phyloP scores from a whole-genome alignment of 2,113 vertebrate genomes.

The Pleuronectes platessa region DNA sequence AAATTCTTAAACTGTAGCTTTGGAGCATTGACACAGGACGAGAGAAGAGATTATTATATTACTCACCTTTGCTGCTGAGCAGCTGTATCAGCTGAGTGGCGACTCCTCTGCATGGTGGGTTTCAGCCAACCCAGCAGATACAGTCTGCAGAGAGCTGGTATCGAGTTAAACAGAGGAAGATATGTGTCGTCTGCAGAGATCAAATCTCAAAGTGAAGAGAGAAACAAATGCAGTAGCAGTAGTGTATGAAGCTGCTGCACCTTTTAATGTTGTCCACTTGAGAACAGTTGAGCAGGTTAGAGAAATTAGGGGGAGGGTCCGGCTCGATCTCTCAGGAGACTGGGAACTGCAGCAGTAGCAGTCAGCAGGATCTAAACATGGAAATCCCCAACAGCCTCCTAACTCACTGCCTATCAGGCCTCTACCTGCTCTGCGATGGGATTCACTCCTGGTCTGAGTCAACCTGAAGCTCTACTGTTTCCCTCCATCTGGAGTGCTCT shows the following conservation, averaged over 20 bases:
- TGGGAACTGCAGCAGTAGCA: not conserved
- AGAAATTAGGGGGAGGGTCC: not conserved
- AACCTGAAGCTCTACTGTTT: not conserved
- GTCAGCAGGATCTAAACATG: conserved; percentile 62
- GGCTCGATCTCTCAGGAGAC: conserved; percentile 13
- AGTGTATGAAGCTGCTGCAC: conserved; percentile 10
- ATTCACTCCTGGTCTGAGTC: not conserved
- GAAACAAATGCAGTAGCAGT: not conserved
- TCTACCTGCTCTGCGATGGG: conserved; percentile 29
- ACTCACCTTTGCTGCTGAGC: conserved; percentile 47
- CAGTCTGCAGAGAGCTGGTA: conserved; percentile 10
- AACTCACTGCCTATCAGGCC: conserved; percentile 11
- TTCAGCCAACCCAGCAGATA: not conserved
- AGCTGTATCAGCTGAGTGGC: not conserved
- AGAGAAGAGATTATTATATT: too few species aligned
- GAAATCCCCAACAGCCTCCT: conserved; percentile 38
- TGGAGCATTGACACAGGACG: too few species aligned
- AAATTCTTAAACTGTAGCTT: too few species aligned
- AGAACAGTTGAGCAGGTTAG: not conserved
- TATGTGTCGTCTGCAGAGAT: not conserved
- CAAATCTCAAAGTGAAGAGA: not conserved
- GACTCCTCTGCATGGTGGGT: conserved; percentile 42
- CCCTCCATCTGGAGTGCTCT: not conserved
- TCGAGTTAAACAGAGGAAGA: not conserved
- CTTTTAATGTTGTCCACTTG: conserved; percentile 16